Conservation (phyloP, 2,797 vertebrate species). For the Macropodus opercularis region DNA sequence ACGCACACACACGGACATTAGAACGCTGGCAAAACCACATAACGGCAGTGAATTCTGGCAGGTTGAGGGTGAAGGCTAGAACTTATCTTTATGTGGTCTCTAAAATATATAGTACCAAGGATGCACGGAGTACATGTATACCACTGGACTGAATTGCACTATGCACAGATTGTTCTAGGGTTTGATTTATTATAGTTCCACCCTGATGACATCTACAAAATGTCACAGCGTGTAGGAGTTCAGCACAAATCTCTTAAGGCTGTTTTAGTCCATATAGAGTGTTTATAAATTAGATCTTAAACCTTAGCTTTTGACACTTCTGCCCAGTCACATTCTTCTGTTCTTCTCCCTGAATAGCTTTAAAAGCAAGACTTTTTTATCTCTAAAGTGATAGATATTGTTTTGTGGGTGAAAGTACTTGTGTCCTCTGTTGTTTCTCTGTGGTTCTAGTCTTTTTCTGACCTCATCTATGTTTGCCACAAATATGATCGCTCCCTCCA, state of each 20-base stretch:
- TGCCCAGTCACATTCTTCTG: neutral
- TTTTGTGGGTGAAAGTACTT: neutral
- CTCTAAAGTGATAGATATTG: slow-evolving; percentile 21
- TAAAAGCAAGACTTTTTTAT: slow-evolving; percentile 14
- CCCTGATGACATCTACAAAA: neutral
- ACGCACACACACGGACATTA: slow-evolving; percentile 56
- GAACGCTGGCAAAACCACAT: neutral
- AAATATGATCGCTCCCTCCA: slow-evolving; percentile 2
- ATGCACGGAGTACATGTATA: neutral
- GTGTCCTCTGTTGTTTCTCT: neutral
- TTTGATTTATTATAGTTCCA: slow-evolving; percentile 5
- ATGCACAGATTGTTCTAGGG: neutral
- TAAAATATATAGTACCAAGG: neutral
- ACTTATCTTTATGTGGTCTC: neutral
- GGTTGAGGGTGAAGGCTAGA: no score
- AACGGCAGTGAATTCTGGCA: neutral
- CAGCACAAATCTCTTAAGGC: neutral
- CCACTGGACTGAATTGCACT: neutral
- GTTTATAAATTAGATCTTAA: neutral
- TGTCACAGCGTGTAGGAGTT: neutral
- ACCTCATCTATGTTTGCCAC: slow-evolving; percentile 2
- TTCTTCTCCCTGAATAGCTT: neutral
- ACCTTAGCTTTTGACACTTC: neutral
- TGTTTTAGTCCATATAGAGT: neutral
- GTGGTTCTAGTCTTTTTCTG: slow-evolving; percentile 1